Percentiles rank a stretch among this genome's conserved stretches.
These are phyloP conservation scores for Euleptes europaea DNA, from an alignment of 2,113 vertebrate genomes.

Conservation along the genomic window DNA sequence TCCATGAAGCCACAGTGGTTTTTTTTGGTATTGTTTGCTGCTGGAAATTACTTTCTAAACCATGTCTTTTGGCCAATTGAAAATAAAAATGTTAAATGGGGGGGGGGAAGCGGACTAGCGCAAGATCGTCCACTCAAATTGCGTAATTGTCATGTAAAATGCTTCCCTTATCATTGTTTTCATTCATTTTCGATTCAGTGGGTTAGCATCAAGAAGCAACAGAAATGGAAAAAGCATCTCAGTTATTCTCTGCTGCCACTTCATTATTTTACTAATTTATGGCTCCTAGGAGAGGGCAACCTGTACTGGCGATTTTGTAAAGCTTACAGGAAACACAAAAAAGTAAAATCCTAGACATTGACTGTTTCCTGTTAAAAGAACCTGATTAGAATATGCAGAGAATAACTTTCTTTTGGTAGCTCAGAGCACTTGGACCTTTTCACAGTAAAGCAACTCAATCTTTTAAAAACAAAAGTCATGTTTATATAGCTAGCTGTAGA, in stretches of 20 bases:
- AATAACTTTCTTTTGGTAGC: too few relatives aligned
- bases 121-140: background rate
- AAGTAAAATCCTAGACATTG: background rate
- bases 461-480: background rate
- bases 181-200: background rate
- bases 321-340: background rate
- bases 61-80: too few relatives aligned
- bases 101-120: background rate
- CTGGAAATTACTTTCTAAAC: too few relatives aligned
- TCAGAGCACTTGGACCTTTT: background rate
- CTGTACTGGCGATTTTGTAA: background rate
- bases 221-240: background rate
- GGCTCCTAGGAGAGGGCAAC: background rate
- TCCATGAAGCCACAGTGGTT: too few relatives aligned
- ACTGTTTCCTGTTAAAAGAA: background rate
- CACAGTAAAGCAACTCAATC: background rate
- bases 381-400: background rate
- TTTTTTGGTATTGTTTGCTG: too few relatives aligned
- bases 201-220: background rate
- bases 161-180: background rate
- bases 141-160: background rate
- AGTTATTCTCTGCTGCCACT: background rate
- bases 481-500: background rate
- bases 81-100: background rate
- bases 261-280: background rate